phyloP scores from a whole-genome alignment of 2,888 invertebrate species.

The Noctua fimbriata region DNA sequence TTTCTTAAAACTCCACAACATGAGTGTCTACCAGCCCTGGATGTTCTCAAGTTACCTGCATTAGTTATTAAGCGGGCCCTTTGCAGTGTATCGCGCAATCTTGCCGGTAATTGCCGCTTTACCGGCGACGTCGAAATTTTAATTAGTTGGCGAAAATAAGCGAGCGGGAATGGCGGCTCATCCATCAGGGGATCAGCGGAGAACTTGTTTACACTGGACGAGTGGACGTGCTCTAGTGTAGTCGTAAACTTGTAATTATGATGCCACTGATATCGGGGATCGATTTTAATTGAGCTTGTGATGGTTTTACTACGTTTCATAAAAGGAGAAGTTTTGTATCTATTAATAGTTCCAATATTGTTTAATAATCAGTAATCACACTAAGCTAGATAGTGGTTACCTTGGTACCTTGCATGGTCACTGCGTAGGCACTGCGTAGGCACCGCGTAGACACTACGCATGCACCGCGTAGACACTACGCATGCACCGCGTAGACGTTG shows the following conservation, averaged over 20 bases:
- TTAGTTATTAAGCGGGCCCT: constrained; percentile 69
- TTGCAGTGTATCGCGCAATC: constrained; percentile 72
- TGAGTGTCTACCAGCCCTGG: constrained; percentile 54
- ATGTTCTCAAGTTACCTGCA: constrained; percentile 59
- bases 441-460: neutral
- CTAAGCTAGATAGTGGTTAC: neutral
- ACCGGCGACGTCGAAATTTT: constrained; percentile 75
- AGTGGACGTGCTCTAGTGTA: constrained; percentile 41
- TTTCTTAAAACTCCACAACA: constrained; percentile 35
- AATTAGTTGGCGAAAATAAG: constrained; percentile 74
- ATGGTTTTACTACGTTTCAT: constrained; percentile 28
- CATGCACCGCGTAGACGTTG: neutral
- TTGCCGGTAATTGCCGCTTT: constrained; percentile 73
- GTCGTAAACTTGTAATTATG: constrained; percentile 47
- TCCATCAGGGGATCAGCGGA: constrained; percentile 63
- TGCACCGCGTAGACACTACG: neutral
- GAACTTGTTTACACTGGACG: constrained; percentile 64
- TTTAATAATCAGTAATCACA: constrained; percentile 2
- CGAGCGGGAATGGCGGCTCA: constrained; percentile 48
- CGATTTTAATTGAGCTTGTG: constrained; percentile 51
- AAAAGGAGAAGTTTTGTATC: neutral
- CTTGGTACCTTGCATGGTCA: no score
- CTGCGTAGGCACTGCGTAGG: no score
- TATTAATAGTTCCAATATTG: constrained; percentile 6
- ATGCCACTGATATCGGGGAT: constrained; percentile 51